These are phyloP conservation scores for Lathronympha strigana DNA, from an alignment of 2,888 invertebrate species.

Conservation along the genomic window DNA sequence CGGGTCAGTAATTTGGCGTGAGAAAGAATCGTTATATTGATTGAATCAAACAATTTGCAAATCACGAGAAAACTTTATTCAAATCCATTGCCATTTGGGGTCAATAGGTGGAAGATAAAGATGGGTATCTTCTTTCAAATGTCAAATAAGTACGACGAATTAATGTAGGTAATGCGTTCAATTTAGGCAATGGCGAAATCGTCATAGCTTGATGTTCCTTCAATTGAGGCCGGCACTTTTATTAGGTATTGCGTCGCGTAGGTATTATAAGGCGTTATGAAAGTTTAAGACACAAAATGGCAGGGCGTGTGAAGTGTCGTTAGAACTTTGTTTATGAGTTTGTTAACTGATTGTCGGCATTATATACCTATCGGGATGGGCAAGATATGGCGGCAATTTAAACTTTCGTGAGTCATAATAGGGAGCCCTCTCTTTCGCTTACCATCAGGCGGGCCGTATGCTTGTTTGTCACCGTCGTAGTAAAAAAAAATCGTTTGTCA, in stretches of 20 bases:
- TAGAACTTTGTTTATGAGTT: slow-evolving; percentile 33
- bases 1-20: background rate
- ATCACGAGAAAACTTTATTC: slow-evolving; percentile 37
- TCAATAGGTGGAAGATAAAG: slow-evolving; percentile 59
- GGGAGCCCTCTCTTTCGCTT: too few relatives aligned
- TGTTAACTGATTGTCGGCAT: slow-evolving; percentile 10
- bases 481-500: too few relatives aligned
- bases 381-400: background rate
- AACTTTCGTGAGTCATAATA: too few relatives aligned
- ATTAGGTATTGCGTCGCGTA: slow-evolving; percentile 56
- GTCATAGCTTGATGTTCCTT: slow-evolving; percentile 46
- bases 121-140: slow-evolving; percentile 64
- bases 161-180: slow-evolving; percentile 56
- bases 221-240: slow-evolving; percentile 62
- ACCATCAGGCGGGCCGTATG: too few relatives aligned
- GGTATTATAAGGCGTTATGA: slow-evolving; percentile 52
- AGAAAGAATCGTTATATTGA: slow-evolving; percentile 17
- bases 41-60: slow-evolving; percentile 34
- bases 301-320: slow-evolving; percentile 51
- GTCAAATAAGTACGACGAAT: slow-evolving; percentile 59
- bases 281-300: slow-evolving; percentile 56
- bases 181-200: slow-evolving; percentile 57
- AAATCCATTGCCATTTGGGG: slow-evolving; percentile 46
- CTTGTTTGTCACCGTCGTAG: too few relatives aligned
- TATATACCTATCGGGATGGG: background rate